A percentile compares a stretch with the other conserved stretches of the same genome.
Conservation (phyloP, 2,888 invertebrate genomes). For the Papilio protenor region DNA sequence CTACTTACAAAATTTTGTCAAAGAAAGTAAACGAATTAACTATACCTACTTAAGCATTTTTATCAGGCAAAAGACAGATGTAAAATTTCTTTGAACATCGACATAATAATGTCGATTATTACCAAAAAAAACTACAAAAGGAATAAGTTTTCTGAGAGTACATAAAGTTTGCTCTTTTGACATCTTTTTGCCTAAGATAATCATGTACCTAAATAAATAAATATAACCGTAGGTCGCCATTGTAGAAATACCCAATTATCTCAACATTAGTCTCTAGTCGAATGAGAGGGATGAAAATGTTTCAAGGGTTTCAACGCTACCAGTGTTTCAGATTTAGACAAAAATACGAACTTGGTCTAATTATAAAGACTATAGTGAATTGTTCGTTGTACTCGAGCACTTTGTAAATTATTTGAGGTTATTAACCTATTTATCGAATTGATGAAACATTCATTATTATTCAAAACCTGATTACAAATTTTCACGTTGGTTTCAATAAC, state of each 20-base stretch:
- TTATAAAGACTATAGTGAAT: not conserved
- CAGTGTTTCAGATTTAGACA: no score
- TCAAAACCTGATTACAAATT: not conserved
- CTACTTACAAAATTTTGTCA: no score
- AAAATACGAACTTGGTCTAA: no score
- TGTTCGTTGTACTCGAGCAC: not conserved
- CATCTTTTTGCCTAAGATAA: not conserved
- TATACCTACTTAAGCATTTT: not conserved
- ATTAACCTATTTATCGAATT: slow-evolving; percentile 20
- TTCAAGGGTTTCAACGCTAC: no score
- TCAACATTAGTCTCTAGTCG: not conserved
- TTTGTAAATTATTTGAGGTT: not conserved
- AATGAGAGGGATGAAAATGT: not conserved
- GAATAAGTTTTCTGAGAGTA: not conserved
- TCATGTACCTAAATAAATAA: not conserved
- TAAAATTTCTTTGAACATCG: not conserved
- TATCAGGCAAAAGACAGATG: not conserved
- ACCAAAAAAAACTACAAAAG: not conserved
- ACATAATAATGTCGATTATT: not conserved
- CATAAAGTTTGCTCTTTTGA: not conserved
- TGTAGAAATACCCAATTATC: not conserved
- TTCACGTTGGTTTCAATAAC: not conserved
- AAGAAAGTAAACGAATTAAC: no score
- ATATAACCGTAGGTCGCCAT: not conserved
- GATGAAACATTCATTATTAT: not conserved